Evolutionary conservation across 2,888 invertebrate genomes (phyloP).

Genomic region (Lamproptera curius): DNA sequence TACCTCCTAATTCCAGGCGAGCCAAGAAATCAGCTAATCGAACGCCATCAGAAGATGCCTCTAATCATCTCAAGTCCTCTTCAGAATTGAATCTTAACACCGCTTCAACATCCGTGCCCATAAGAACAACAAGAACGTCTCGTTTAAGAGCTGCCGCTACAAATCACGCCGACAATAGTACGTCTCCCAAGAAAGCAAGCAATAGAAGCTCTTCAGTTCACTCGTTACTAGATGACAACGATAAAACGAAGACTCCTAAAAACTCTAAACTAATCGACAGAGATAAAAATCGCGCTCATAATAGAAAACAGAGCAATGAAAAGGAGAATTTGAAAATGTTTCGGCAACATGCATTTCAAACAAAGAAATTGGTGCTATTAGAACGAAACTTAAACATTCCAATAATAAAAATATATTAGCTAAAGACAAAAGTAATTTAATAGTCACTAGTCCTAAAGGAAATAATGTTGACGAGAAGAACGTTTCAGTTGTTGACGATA

Average conservation of each 20-base stretch:
- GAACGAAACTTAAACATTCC: slow-evolving; percentile 74
- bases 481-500: slow-evolving; percentile 45
- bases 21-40: slow-evolving; percentile 47
- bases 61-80: slow-evolving; percentile 62
- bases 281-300: slow-evolving; percentile 52
- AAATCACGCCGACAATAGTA: slow-evolving; percentile 49
- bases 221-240: slow-evolving; percentile 55
- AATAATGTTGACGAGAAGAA: slow-evolving; percentile 51
- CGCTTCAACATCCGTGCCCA: slow-evolving; percentile 70
- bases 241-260: slow-evolving; percentile 51
- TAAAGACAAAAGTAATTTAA: slow-evolving; percentile 68
- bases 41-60: slow-evolving; percentile 52
- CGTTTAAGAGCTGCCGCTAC: slow-evolving; percentile 83
- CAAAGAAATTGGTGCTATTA: slow-evolving; percentile 73
- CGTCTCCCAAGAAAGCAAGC: slow-evolving; percentile 40
- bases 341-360: slow-evolving; percentile 45
- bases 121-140: slow-evolving; percentile 85
- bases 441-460: slow-evolving; percentile 61
- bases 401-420: slow-evolving; percentile 68
- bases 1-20: slow-evolving; percentile 52
- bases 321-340: slow-evolving; percentile 58
- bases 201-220: slow-evolving; percentile 67
- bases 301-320: slow-evolving; percentile 54
- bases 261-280: slow-evolving; percentile 62
- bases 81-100: slow-evolving; percentile 67